Percentiles rank a stretch among this genome's conserved stretches.
phyloP scores from a whole-genome alignment of 2,113 vertebrate species.

The Accipiter cooperii region DNA sequence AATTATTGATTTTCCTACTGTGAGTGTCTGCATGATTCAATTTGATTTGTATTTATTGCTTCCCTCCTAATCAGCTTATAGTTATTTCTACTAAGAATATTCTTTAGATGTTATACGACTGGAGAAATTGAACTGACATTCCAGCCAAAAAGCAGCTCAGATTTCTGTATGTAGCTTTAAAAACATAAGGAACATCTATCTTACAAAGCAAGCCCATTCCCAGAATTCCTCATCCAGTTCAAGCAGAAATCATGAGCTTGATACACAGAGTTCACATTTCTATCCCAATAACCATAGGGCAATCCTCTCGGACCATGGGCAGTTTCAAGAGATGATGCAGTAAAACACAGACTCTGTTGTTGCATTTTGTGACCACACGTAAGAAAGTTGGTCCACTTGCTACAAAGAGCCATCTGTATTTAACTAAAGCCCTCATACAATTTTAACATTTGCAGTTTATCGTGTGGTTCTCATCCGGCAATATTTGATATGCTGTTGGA shows the following conservation, averaged over 20 bases:
- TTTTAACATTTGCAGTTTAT: background rate
- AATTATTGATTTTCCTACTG: background rate
- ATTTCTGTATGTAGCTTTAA: background rate
- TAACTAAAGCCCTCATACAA: background rate
- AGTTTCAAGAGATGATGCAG: background rate
- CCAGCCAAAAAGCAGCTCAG: background rate
- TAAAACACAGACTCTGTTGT: background rate
- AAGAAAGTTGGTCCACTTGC: background rate
- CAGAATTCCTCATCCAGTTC: background rate
- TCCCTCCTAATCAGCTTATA: constrained; percentile 11
- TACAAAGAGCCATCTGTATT: background rate
- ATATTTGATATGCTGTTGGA: background rate
- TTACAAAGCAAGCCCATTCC: background rate
- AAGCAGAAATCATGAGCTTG: background rate
- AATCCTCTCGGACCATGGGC: accelerated
- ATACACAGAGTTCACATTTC: background rate
- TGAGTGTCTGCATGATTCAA: background rate
- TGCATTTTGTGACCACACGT: accelerated
- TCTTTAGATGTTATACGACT: background rate
- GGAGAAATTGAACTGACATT: background rate
- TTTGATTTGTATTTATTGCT: constrained; percentile 31
- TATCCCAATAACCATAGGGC: accelerated
- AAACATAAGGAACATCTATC: background rate
- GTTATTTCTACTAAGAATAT: background rate
- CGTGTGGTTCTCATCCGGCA: background rate